Conservation (phyloP, 2,113 vertebrate species). For the Neoarius graeffei region DNA sequence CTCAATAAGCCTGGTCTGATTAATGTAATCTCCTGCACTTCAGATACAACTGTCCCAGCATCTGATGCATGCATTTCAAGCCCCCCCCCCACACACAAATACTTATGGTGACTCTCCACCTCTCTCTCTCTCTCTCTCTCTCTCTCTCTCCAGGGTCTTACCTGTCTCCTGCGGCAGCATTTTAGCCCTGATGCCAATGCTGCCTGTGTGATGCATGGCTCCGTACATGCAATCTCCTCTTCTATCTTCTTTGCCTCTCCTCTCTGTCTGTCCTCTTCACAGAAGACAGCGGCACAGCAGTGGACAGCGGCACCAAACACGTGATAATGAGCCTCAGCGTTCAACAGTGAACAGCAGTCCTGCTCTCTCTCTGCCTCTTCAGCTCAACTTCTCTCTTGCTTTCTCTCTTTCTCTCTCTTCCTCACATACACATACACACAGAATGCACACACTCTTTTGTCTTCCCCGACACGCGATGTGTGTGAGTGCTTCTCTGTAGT, state of each 20-base stretch:
- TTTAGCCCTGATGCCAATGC: slow-evolving; percentile 85
- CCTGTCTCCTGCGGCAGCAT: slow-evolving; percentile 94
- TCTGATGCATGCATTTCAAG: slow-evolving; percentile 7
- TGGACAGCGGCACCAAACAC: slow-evolving; percentile 24
- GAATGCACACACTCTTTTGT: slow-evolving; percentile 31
- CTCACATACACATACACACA: neutral
- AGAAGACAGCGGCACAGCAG: slow-evolving; percentile 33
- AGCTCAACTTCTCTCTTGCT: slow-evolving; percentile 33
- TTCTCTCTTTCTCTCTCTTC: neutral
- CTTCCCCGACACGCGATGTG: slow-evolving; percentile 21
- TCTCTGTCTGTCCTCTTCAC: slow-evolving; percentile 75
- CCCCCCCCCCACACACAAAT: slow-evolving; percentile 3
- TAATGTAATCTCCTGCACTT: slow-evolving; percentile 6
- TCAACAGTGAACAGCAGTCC: slow-evolving; percentile 26
- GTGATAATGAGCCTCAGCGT: slow-evolving; percentile 21
- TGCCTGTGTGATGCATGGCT: slow-evolving; percentile 91
- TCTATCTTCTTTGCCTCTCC: slow-evolving; percentile 73
- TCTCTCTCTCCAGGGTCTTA: slow-evolving; percentile 72
- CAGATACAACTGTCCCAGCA: neutral
- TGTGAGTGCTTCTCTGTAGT: slow-evolving; percentile 41
- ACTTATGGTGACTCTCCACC: slow-evolving; percentile 31
- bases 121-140: slow-evolving; percentile 33
- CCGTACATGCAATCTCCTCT: slow-evolving; percentile 74
- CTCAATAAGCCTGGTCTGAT: neutral
- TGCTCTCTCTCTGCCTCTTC: slow-evolving; percentile 38